A percentile compares a stretch with the other conserved stretches of the same genome.
These are phyloP conservation scores for Leptocoma aspasia DNA, from an alignment of 2,113 vertebrate species.

Conservation along the genomic window DNA sequence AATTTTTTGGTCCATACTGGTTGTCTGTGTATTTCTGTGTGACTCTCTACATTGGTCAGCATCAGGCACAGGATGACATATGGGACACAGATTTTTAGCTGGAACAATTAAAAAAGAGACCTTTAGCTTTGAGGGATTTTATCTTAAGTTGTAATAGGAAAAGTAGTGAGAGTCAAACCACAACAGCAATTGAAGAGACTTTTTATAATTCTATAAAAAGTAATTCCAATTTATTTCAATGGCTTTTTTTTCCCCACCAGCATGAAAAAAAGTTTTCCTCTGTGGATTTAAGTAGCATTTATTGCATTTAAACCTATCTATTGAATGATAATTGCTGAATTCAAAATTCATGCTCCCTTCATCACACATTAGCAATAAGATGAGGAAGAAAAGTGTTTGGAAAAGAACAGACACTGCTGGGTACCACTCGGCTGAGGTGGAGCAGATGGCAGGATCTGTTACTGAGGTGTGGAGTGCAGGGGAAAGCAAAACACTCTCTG, in stretches of 20 bases:
- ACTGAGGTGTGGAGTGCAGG: not conserved
- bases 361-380: not conserved
- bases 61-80: not conserved
- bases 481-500: not conserved
- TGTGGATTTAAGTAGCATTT: slow-evolving; percentile 11
- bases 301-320: slow-evolving; percentile 8
- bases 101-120: not conserved
- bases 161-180: not conserved
- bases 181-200: not conserved
- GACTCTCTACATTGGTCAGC: not conserved
- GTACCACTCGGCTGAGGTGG: not conserved
- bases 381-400: not conserved
- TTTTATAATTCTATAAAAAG: not conserved
- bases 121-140: not conserved
- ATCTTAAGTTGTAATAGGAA: not conserved
- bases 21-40: not conserved
- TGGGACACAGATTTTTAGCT: not conserved
- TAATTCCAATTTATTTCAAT: not conserved
- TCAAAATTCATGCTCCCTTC: slow-evolving; percentile 17
- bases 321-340: slow-evolving; percentile 25
- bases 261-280: not conserved
- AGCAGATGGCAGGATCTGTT: not conserved
- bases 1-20: not conserved
- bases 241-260: not conserved
- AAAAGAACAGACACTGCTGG: not conserved